Evolutionary conservation across 2,113 vertebrate genomes (phyloP).

Genomic region (Odontesthes bonariensis): DNA sequence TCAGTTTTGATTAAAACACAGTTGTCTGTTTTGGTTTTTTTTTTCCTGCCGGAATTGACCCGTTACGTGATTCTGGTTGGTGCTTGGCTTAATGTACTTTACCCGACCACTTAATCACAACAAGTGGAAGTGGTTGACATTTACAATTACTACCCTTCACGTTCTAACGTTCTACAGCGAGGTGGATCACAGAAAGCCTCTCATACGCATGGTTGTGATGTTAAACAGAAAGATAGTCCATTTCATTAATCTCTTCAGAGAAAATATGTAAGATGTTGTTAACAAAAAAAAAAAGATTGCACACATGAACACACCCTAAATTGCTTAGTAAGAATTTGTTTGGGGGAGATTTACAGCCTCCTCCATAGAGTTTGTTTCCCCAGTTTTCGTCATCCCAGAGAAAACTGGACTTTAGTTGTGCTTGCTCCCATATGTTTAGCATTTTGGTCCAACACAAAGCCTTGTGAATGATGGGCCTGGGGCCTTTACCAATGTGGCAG

Average conservation of each 20-base stretch:
- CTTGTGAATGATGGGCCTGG: conserved; percentile 44
- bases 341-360: neutral
- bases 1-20: no score
- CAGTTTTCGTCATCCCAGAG: neutral
- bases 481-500: conserved; percentile 71
- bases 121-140: neutral
- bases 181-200: no score
- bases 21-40: neutral
- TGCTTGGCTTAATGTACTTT: neutral
- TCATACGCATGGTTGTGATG: neutral
- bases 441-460: conserved; percentile 55
- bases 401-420: conserved; percentile 44
- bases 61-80: neutral
- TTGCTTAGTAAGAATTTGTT: neutral
- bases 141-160: neutral
- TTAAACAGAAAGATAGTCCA: neutral
- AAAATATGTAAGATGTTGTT: neutral
- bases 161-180: no score
- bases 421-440: conserved; percentile 60
- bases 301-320: neutral
- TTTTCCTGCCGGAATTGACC: neutral
- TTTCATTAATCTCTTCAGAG: neutral
- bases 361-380: conserved; percentile 3
- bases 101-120: neutral
- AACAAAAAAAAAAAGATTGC: neutral